A percentile compares a stretch with the other conserved stretches of the same genome.
Evolutionary conservation across 2,888 invertebrate species (phyloP).

Genomic region (Cephus pulcher): DNA sequence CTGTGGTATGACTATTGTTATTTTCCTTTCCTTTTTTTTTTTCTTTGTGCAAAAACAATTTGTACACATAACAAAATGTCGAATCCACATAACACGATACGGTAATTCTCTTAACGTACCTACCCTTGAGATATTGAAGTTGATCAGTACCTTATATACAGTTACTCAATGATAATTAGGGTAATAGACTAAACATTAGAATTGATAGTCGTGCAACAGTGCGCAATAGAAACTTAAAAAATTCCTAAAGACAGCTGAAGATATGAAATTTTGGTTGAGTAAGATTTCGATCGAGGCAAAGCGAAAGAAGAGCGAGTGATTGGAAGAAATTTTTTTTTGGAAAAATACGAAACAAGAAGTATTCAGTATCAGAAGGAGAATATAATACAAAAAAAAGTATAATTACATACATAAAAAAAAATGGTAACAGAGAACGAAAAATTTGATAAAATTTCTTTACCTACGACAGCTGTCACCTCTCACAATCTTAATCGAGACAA

Average conservation of each 20-base stretch:
- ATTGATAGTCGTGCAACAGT: conserved; percentile 8
- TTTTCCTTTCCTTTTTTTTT: neutral
- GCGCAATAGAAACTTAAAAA: neutral
- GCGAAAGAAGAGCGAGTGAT: no score
- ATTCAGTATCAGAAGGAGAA: neutral
- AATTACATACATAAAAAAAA: neutral
- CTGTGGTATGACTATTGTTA: neutral
- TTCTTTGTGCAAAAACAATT: neutral
- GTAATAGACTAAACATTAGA: conserved; percentile 1
- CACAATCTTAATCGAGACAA: neutral
- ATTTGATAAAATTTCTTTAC: neutral
- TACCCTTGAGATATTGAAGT: neutral
- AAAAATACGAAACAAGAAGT: no score
- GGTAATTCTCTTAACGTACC: neutral
- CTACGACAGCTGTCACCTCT: neutral
- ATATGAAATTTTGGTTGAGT: neutral
- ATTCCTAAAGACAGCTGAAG: neutral
- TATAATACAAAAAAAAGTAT: neutral
- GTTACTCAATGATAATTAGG: neutral
- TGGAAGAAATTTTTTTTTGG: neutral
- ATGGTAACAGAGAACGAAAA: neutral
- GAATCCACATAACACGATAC: neutral
- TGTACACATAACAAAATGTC: neutral
- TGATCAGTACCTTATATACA: neutral
- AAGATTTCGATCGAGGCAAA: neutral